phyloP scores from a whole-genome alignment of 1,140 invertebrate genomes.

The Asbolus verrucosus region DNA sequence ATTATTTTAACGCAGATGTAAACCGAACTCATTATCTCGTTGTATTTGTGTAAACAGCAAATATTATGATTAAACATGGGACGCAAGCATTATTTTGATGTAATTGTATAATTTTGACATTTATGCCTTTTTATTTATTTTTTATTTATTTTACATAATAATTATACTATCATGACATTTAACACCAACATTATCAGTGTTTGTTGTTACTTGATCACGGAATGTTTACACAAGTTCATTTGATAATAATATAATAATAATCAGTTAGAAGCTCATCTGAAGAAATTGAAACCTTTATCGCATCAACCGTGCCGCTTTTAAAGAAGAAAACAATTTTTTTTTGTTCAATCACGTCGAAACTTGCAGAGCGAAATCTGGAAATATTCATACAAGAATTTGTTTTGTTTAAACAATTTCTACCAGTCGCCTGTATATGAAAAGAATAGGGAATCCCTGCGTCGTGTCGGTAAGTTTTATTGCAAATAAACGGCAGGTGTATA shows the following conservation, averaged over 20 bases:
- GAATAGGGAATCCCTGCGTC: constrained; percentile 26
- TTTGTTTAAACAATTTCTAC: constrained; percentile 20
- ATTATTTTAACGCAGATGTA: background rate
- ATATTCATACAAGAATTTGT: constrained; percentile 3
- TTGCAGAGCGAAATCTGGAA: constrained; percentile 7
- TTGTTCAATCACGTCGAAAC: no score
- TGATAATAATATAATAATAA: no score
- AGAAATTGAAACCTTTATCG: no score
- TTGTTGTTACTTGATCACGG: background rate
- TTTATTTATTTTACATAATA: background rate
- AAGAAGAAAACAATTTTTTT: constrained; percentile 29
- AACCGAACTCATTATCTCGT: no score
- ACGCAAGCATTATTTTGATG: no score
- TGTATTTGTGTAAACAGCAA: background rate
- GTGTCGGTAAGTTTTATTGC: constrained; percentile 20
- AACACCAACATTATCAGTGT: constrained; percentile 2
- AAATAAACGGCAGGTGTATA: constrained; percentile 30
- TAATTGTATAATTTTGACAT: constrained; percentile 36
- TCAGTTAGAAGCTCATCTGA: no score
- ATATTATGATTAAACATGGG: no score
- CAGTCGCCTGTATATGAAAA: constrained; percentile 2
- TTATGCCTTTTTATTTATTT: background rate
- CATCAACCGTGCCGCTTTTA: no score
- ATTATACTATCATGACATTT: background rate
- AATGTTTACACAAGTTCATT: background rate